A percentile compares a stretch with the other conserved stretches of the same genome.
Evolutionary conservation across 2,113 vertebrate genomes (phyloP).

Genomic region (Gobio gobio): DNA sequence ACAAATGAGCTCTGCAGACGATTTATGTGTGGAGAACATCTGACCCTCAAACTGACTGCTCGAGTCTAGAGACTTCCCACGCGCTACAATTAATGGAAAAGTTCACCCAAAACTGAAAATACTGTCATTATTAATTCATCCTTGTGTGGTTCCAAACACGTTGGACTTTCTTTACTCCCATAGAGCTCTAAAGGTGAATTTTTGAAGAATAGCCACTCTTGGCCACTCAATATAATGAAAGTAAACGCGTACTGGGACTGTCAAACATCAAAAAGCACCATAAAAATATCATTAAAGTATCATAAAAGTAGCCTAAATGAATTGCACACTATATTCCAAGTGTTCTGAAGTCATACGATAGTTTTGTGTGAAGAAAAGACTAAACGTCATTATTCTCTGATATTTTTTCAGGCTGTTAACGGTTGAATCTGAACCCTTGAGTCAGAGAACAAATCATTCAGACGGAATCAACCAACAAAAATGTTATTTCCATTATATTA

Average conservation of each 20-base stretch:
- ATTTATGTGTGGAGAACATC: slow-evolving; percentile 29
- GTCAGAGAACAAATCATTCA: not conserved
- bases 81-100: slow-evolving; percentile 13
- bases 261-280: not conserved
- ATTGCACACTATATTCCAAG: not conserved
- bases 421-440: not conserved
- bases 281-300: not conserved
- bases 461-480: not conserved
- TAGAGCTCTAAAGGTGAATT: not conserved
- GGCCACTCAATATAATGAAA: not conserved
- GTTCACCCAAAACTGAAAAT: slow-evolving; percentile 5
- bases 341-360: not conserved
- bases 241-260: not conserved
- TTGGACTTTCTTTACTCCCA: not conserved
- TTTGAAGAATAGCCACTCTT: slow-evolving; percentile 13
- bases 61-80: slow-evolving; percentile 21
- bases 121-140: slow-evolving; percentile 2
- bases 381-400: not conserved
- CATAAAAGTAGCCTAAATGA: not conserved
- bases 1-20: slow-evolving; percentile 23
- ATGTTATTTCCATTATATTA: not conserved
- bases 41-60: slow-evolving; percentile 6
- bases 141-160: not conserved
- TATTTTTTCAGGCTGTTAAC: not conserved
- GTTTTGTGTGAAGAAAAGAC: not conserved